A percentile compares a stretch with the other conserved stretches of the same genome.
Evolutionary conservation across 2,888 invertebrate species (phyloP).

Genomic region (Hanleya hanleyi): DNA sequence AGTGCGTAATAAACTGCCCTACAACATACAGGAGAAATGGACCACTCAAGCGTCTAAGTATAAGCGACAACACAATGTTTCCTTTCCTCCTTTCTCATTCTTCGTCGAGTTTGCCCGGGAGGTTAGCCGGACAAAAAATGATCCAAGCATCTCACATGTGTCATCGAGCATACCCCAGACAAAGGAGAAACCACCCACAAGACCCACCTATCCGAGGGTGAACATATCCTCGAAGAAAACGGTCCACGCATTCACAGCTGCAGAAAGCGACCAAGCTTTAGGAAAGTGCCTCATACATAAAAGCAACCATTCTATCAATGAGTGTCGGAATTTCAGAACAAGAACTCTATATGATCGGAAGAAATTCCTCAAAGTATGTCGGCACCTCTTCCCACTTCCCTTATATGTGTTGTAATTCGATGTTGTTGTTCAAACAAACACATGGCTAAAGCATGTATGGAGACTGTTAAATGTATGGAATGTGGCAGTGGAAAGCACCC

Average conservation of each 20-base stretch:
- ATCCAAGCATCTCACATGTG: neutral
- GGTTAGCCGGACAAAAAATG: neutral
- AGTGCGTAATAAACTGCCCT: conserved; percentile 5
- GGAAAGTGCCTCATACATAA: too few relatives aligned
- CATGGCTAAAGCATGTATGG: conserved; percentile 18
- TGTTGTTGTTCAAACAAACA: too few relatives aligned
- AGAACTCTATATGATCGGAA: too few relatives aligned
- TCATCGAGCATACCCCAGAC: neutral
- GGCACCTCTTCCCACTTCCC: too few relatives aligned
- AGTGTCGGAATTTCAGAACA: too few relatives aligned
- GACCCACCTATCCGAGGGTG: neutral
- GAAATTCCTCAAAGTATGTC: too few relatives aligned
- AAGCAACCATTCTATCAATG: too few relatives aligned
- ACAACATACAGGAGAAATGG: conserved; percentile 11
- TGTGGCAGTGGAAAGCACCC: conserved; percentile 26
- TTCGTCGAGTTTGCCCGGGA: conserved; percentile 4
- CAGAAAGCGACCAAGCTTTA: too few relatives aligned
- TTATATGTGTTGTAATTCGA: too few relatives aligned
- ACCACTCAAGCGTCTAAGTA: conserved; percentile 1
- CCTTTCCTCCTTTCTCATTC: conserved; percentile 12
- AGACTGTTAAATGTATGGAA: conserved; percentile 21
- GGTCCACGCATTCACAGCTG: too few relatives aligned
- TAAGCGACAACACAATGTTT: neutral
- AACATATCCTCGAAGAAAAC: too few relatives aligned
- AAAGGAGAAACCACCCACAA: neutral